Percentiles rank a stretch among this genome's conserved stretches.
phyloP scores from a whole-genome alignment of 2,888 invertebrate genomes.

The Mantis religiosa region DNA sequence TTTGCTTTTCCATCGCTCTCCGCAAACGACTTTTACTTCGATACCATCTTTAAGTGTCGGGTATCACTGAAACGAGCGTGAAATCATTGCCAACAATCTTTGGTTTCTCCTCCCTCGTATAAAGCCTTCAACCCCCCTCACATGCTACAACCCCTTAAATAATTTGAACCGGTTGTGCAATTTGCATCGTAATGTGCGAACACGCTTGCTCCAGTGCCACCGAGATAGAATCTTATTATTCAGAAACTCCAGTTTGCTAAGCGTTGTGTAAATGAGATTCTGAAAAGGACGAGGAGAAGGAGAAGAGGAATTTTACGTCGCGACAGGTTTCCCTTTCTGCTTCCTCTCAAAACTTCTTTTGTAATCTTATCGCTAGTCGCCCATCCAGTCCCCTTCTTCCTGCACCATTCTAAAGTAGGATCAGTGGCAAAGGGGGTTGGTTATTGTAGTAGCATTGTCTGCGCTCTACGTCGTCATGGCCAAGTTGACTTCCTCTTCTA shows the following conservation, averaged over 20 bases:
- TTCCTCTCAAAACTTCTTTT: neutral
- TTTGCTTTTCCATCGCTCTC: neutral
- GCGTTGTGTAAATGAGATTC: neutral
- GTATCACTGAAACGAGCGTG: slow-evolving; percentile 1
- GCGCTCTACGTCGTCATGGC: neutral
- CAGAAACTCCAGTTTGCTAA: neutral
- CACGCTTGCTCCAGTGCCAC: neutral
- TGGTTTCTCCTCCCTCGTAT: neutral
- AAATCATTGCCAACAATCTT: slow-evolving; percentile 10
- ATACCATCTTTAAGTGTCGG: neutral
- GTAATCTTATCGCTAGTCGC: neutral
- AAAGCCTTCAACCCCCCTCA: neutral
- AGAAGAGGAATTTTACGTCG: neutral
- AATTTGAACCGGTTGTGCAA: slow-evolving; percentile 9
- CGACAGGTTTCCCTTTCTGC: neutral
- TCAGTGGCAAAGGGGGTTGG: neutral
- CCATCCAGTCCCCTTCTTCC: neutral
- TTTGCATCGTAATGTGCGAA: slow-evolving; percentile 10
- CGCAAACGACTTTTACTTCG: neutral
- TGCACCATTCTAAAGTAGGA: neutral
- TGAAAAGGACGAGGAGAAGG: neutral
- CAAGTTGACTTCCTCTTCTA: no score
- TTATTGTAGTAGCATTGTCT: neutral
- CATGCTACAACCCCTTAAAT: neutral
- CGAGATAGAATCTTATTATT: neutral